phyloP scores from a whole-genome alignment of 1,140 invertebrate species.

The Colletes latitarsis region DNA sequence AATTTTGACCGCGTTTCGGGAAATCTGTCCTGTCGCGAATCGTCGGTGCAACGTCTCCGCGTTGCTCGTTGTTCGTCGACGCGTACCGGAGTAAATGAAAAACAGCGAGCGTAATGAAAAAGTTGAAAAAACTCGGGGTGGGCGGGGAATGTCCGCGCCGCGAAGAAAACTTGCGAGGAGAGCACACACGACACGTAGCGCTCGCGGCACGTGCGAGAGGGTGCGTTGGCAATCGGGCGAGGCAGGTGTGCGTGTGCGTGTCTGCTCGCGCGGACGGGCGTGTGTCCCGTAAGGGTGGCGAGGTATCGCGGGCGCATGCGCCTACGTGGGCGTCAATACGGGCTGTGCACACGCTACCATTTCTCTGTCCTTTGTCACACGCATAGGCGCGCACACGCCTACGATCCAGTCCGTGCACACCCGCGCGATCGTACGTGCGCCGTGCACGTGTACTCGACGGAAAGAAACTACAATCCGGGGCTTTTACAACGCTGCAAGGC shows the following conservation, averaged over 20 bases:
- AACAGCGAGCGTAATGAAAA: constrained; percentile 69
- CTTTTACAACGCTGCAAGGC: constrained; percentile 55
- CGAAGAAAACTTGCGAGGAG: constrained; percentile 36
- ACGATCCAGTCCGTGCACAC: not conserved
- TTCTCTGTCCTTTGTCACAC: constrained; percentile 74
- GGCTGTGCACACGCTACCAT: constrained; percentile 72
- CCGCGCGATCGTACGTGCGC: constrained; percentile 27
- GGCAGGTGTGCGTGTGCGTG: constrained; percentile 21
- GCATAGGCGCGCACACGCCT: constrained; percentile 52
- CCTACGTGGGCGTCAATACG: constrained; percentile 77
- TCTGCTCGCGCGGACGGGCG: constrained; percentile 13
- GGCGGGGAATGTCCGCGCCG: constrained; percentile 46
- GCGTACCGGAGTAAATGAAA: constrained; percentile 57
- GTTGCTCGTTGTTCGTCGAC: too few relatives aligned
- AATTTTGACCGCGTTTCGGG: too few relatives aligned
- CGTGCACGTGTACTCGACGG: constrained; percentile 42
- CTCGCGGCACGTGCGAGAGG: not conserved
- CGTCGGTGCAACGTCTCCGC: too few relatives aligned
- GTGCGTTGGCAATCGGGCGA: constrained; percentile 2
- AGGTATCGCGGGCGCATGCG: constrained; percentile 71
- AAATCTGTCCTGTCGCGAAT: too few relatives aligned
- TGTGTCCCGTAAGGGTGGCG: constrained; percentile 56
- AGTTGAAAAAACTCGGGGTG: constrained; percentile 54
- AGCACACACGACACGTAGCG: constrained; percentile 34
- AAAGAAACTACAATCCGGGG: constrained; percentile 53